Evolutionary conservation across 30 jellyfish, hydroid and myxozoan species (phyloP).

Genomic region (Catostylus mosaicus): DNA sequence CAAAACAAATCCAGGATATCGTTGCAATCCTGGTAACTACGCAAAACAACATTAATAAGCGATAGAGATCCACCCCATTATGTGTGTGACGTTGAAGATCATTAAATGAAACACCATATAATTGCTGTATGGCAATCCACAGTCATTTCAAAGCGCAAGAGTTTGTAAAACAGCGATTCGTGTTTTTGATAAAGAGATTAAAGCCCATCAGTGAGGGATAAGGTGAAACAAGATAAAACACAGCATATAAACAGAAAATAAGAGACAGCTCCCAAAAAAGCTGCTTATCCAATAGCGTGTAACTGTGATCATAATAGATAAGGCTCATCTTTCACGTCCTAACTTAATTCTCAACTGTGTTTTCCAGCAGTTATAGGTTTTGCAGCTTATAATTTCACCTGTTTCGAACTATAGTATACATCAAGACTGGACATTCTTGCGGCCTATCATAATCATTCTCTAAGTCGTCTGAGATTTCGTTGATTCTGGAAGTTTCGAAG

Average conservation of each 20-base stretch:
- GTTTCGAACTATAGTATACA: not conserved
- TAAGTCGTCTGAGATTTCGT: too few species aligned
- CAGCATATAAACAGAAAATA: not conserved
- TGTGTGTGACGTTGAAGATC: too few species aligned
- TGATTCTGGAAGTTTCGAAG: too few species aligned
- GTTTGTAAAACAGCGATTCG: not conserved
- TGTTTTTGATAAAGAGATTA: not conserved
- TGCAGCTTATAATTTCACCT: not conserved
- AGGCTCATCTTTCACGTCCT: not conserved
- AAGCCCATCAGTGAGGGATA: not conserved
- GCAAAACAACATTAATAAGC: too few species aligned
- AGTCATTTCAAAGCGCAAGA: too few species aligned
- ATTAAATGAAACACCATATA: too few species aligned
- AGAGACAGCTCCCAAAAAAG: not conserved
- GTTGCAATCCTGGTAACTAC: too few species aligned
- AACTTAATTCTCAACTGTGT: not conserved
- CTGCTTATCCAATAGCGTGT: not conserved
- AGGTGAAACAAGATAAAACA: not conserved
- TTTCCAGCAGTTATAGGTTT: not conserved
- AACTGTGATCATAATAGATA: not conserved
- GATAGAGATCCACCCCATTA: too few species aligned
- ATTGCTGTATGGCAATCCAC: too few species aligned
- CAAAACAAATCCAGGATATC: too few species aligned
- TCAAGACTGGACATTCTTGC: conserved; percentile 2
- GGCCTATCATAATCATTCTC: too few species aligned